phyloP scores from a whole-genome alignment of 2,113 vertebrate genomes.

The Crotophaga sulcirostris region DNA sequence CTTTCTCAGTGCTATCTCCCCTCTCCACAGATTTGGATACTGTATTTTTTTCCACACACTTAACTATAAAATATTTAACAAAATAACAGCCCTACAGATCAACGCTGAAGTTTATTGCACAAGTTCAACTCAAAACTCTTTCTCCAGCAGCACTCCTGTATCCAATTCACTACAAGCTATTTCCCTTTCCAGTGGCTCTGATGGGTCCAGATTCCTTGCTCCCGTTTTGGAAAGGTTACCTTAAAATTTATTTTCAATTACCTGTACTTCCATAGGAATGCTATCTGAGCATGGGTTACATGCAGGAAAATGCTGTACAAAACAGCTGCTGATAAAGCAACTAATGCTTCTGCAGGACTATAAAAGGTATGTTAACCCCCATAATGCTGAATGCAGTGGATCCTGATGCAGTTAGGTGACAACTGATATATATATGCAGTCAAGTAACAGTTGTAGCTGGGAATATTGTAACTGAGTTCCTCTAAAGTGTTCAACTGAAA shows the following conservation, averaged over 20 bases:
- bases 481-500: neutral
- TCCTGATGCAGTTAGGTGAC: neutral
- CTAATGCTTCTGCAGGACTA: neutral
- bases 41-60: neutral
- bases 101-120: neutral
- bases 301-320: neutral
- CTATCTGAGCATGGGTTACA: neutral
- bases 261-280: neutral
- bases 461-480: neutral
- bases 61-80: neutral
- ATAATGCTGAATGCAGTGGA: neutral
- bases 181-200: neutral
- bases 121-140: neutral
- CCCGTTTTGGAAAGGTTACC: neutral
- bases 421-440: neutral
- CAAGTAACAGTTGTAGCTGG: neutral
- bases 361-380: neutral
- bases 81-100: neutral
- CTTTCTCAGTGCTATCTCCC: neutral
- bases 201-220: neutral
- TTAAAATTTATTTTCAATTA: neutral
- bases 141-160: neutral
- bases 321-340: neutral
- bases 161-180: neutral
- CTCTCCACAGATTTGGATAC: neutral